A percentile compares a stretch with the other conserved stretches of the same genome.
Evolutionary conservation across 1,140 invertebrate species (phyloP).

Genomic region (Philotrypesis tridentata): DNA sequence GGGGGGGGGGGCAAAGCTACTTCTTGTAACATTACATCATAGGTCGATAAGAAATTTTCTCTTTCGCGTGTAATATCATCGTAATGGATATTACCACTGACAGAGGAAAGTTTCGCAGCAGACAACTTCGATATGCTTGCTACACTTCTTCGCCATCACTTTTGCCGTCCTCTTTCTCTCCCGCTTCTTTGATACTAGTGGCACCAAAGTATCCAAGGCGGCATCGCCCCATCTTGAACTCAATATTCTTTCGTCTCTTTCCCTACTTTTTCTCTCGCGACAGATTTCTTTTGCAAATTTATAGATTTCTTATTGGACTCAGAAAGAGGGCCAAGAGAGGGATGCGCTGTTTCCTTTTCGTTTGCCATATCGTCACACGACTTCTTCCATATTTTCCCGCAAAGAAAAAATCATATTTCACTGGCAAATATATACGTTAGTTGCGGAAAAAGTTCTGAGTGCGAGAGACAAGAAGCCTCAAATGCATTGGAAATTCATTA

Average conservation of each 20-base stretch:
- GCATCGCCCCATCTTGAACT: slow-evolving; percentile 2
- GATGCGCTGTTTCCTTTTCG: background rate
- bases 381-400: slow-evolving; percentile 7
- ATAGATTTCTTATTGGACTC: slow-evolving; percentile 59
- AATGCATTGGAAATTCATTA: slow-evolving; percentile 6
- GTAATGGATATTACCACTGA: slow-evolving; percentile 37
- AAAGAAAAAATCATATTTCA: slow-evolving; percentile 1
- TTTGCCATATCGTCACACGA: background rate
- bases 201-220: slow-evolving; percentile 21
- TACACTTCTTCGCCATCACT: slow-evolving; percentile 19
- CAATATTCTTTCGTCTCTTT: slow-evolving; percentile 45
- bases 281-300: slow-evolving; percentile 63
- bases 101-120: slow-evolving; percentile 26
- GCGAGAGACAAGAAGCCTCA: slow-evolving; percentile 9
- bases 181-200: background rate
- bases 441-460: slow-evolving; percentile 7
- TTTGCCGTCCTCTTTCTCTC: background rate
- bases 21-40: background rate
- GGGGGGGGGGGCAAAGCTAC: background rate
- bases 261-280: slow-evolving; percentile 47
- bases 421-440: background rate
- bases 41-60: background rate
- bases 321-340: background rate
- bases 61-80: slow-evolving; percentile 17
- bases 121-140: slow-evolving; percentile 20